A percentile compares a stretch with the other conserved stretches of the same genome.
Conservation (phyloP, 2,797 vertebrate genomes). For the Hipposideros larvatus region DNA sequence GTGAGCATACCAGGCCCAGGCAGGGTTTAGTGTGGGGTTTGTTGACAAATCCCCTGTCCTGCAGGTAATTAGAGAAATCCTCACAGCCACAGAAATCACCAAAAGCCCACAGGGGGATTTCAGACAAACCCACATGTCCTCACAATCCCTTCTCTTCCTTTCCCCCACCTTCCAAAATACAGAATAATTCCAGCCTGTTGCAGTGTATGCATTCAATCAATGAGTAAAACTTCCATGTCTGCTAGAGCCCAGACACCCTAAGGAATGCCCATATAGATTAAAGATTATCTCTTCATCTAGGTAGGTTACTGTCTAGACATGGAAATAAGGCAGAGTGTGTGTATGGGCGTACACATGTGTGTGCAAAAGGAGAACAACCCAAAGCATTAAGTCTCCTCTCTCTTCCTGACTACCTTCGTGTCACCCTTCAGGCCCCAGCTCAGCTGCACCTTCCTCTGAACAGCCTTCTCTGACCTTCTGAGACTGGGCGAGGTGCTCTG, state of each 20-base stretch:
- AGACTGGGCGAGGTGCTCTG: neutral
- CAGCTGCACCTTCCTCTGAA: neutral
- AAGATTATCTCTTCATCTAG: neutral
- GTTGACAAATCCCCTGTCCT: neutral
- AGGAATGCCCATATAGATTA: neutral
- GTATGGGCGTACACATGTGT: neutral
- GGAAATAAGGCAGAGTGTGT: neutral
- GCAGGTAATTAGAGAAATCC: neutral
- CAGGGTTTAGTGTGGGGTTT: neutral
- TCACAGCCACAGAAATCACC: neutral
- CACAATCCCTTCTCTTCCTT: neutral
- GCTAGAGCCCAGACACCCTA: neutral
- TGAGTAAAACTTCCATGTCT: neutral
- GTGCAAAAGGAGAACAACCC: neutral
- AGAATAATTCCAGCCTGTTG: neutral
- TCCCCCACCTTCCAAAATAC: neutral
- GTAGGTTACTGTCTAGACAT: neutral
- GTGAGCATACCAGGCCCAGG: neutral
- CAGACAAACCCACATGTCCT: neutral
- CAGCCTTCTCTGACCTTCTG: neutral
- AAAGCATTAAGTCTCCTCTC: neutral
- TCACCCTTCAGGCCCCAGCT: neutral
- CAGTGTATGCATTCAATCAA: neutral
- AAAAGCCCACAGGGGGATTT: neutral
- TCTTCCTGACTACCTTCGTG: neutral